phyloP scores from a whole-genome alignment of 2,888 invertebrate genomes.

The Mycogona germanica region DNA sequence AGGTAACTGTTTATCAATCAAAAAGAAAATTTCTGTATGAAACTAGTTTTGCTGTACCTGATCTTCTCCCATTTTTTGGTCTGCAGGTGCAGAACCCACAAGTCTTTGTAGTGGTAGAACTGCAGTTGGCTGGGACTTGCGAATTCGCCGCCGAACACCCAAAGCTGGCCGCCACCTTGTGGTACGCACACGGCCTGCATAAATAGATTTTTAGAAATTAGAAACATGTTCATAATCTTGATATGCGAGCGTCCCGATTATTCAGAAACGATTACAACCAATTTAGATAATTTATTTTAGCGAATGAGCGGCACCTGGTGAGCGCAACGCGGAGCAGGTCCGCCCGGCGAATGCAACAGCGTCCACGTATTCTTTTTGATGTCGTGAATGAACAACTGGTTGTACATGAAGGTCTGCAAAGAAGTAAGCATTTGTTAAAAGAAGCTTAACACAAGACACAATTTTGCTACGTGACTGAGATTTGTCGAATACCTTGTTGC shows the following conservation, averaged over 20 bases:
- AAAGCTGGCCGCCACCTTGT: constrained; percentile 58
- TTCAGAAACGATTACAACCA: too few species aligned
- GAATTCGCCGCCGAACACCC: constrained; percentile 86
- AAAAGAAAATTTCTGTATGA: too few species aligned
- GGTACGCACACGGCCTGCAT: constrained; percentile 52
- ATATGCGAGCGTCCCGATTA: background rate
- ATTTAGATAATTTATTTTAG: background rate
- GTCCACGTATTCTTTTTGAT: constrained; percentile 67
- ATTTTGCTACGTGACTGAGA: background rate
- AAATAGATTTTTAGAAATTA: too few species aligned
- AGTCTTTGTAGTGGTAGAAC: constrained; percentile 83
- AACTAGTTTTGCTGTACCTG: too few species aligned
- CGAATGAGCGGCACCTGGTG: constrained; percentile 50
- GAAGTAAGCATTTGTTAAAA: constrained; percentile 20
- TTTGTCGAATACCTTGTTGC: constrained; percentile 69
- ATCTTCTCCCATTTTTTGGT: constrained; percentile 73
- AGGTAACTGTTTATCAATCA: too few species aligned
- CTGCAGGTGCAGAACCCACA: constrained; percentile 71
- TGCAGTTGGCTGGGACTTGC: constrained; percentile 80
- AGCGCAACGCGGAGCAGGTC: constrained; percentile 76
- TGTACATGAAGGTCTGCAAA: constrained; percentile 66
- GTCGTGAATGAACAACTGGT: constrained; percentile 73
- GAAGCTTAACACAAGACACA: too few species aligned
- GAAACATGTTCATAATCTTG: background rate
- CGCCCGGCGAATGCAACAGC: constrained; percentile 62